Conservation (phyloP, 2,888 invertebrate genomes). For the Agriopis aurantiaria region DNA sequence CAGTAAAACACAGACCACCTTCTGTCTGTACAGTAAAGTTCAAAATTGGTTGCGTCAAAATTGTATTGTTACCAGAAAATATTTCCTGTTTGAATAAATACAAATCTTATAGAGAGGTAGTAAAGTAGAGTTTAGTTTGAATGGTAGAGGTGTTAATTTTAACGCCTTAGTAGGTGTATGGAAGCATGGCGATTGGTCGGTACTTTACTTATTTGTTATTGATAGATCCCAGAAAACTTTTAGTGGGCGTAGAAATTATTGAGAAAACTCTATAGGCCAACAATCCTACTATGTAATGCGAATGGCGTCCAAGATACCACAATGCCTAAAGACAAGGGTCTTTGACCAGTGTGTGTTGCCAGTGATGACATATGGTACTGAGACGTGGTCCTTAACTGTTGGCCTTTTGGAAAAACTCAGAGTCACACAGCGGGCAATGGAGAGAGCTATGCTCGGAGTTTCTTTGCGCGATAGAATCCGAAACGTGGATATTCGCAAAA, state of each 20-base stretch:
- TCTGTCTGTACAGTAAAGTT: constrained; percentile 47
- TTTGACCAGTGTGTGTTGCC: too few species aligned
- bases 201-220: constrained; percentile 47
- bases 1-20: constrained; percentile 48
- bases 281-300: not conserved
- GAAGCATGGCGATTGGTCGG: constrained; percentile 70
- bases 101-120: constrained; percentile 4
- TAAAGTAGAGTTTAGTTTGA: constrained; percentile 47
- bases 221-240: constrained; percentile 33
- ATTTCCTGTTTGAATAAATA: constrained; percentile 22
- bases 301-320: too few species aligned
- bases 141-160: constrained; percentile 73
- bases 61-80: constrained; percentile 53
- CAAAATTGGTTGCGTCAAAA: constrained; percentile 47
- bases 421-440: too few species aligned
- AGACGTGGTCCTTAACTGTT: too few species aligned
- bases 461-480: too few species aligned
- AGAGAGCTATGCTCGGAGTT: too few species aligned
- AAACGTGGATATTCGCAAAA: too few species aligned
- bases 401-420: too few species aligned
- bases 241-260: constrained; percentile 9
- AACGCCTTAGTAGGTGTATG: constrained; percentile 68
- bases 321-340: too few species aligned
- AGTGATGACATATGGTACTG: too few species aligned
- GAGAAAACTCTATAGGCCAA: not conserved